Evolutionary conservation across 2,113 vertebrate species (phyloP), one percentile per base, ranked within the genome.

Genomic region (Sula dactylatra): DNA sequence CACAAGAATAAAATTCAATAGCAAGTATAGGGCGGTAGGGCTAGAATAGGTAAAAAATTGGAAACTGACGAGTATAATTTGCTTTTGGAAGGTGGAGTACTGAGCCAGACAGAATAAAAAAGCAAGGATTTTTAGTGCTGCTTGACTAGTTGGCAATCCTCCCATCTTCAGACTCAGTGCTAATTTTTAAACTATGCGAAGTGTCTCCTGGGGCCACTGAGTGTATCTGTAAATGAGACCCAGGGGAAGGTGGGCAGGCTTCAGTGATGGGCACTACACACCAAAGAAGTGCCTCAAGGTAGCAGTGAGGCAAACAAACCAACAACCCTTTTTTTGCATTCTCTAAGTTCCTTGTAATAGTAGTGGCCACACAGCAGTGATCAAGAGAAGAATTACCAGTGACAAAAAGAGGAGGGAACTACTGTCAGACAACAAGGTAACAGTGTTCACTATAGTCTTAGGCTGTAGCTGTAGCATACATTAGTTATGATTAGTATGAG

Each of bases 181-280:
- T 91, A 70, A 69, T 80, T 92, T 97, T 94, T 86, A 91, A 96
- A 52, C 21, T 18, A 27, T 32, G 56, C 21, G 58, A 92, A 79
- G 69, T 64, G 19, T 58, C 87, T 86, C 70, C n/a, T 74, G 52
- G 61, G 82, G 7, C 65, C 76, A 84, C 55, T 42, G 17, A 59
- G 27, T 4, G 2, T 81, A 26, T 87, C 90, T 92, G 74, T 40
- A 86, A 83, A 77, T 45, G 55, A 92, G 44, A 79, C 27, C 52
- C 49, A 36, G 61, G 38, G 71, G 56, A 76, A 45, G 36, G 29
- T 93, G 56, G 81, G 24, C 66, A 91, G 67, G 13, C 49, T 91
- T 95, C 86, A 52, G 52, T 40, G 74, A 42, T 70, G 64, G 88
- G 55, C 69, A 61, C 70, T 45, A 38, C 40, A 18, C 25, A 13